Evolutionary conservation across 2,113 vertebrate genomes (phyloP), one percentile per base, ranked within the genome.

Genomic region (Zosterops pallidus): DNA sequence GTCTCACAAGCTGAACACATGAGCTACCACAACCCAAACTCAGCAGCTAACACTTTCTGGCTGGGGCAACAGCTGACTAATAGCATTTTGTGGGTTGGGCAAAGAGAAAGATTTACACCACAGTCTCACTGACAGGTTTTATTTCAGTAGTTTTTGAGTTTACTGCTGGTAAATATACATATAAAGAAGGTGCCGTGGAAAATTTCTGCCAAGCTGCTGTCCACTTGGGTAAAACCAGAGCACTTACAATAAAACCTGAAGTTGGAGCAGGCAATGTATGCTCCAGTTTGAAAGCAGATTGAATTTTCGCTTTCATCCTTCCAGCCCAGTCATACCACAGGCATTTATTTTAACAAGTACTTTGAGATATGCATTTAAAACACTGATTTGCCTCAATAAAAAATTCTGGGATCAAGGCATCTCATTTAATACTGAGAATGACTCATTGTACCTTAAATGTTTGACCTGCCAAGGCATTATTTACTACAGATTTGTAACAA

Each of bases 331-430:
- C 70, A 82, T 35, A 82, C 53, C 59, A 88, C 47, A 88, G 63
- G 55, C 39, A 85, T 83, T 84, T 75, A 75, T 49, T 84, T 89
- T 74, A 91, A 90, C 46, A 92, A 83, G 49, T 29, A 95, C 37
- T 24, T 80, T 1, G 7, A 88, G 42, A 90, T 72, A 83, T 8
- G 49, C 9, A 71, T 83, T 95, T 85, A 65, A 91, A 95, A 72
- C 20, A 76, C 26, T 57, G 46, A 79, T 46, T 89, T 24, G 13
- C 53, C 55, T 80, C 82, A 57, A 23, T 69, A 65, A 87, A 87
- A 92, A 89, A 42, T 47, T 53, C 47, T 12, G 39, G 33, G 75
- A 91, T 59, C 18, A 49, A 94, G 57, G 28, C 33, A 71, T 87
- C 41, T 78, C 60, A 49, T 85, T 83, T 65, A 91, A 72, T 62